These are phyloP conservation scores for Scaptodrosophila latifasciaeformis DNA, from an alignment of 2,888 invertebrate species.

Conservation along the genomic window DNA sequence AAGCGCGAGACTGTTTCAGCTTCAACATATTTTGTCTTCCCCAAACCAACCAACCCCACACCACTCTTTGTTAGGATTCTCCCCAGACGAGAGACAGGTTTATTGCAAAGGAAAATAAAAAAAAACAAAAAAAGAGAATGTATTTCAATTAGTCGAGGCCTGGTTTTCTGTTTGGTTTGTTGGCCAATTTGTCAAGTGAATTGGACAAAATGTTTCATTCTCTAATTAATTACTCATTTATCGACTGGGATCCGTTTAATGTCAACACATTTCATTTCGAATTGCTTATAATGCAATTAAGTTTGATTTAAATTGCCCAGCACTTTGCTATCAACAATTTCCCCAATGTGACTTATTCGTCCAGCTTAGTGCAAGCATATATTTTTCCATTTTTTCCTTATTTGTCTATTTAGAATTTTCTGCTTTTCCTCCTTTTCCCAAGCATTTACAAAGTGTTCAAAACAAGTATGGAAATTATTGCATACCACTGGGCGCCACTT, in stretches of 20 bases:
- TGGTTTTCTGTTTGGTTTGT: slow-evolving; percentile 12
- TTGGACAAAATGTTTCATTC: slow-evolving; percentile 8
- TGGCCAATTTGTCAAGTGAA: slow-evolving; percentile 33
- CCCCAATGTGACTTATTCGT: too few species aligned
- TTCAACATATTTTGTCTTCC: too few species aligned
- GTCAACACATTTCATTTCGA: neutral
- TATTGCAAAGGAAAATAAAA: too few species aligned
- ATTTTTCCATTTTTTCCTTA: too few species aligned
- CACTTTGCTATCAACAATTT: neutral
- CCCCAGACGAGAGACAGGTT: too few species aligned
- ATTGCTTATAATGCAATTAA: slow-evolving; percentile 12
- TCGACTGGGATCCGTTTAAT: neutral
- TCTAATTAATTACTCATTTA: neutral
- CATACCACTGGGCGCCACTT: slow-evolving; percentile 44
- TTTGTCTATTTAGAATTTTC: too few species aligned
- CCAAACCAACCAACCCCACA: too few species aligned
- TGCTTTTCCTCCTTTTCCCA: too few species aligned
- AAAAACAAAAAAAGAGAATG: slow-evolving; percentile 43
- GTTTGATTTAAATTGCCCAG: slow-evolving; percentile 19
- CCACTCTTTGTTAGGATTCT: neutral
- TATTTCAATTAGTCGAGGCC: slow-evolving; percentile 54
- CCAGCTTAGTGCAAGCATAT: too few species aligned
- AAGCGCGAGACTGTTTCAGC: too few species aligned
- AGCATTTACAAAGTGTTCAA: neutral
- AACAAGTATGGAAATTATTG: slow-evolving; percentile 45